Conservation (phyloP, 1,140 invertebrate species). For the Drosophila tristis region DNA sequence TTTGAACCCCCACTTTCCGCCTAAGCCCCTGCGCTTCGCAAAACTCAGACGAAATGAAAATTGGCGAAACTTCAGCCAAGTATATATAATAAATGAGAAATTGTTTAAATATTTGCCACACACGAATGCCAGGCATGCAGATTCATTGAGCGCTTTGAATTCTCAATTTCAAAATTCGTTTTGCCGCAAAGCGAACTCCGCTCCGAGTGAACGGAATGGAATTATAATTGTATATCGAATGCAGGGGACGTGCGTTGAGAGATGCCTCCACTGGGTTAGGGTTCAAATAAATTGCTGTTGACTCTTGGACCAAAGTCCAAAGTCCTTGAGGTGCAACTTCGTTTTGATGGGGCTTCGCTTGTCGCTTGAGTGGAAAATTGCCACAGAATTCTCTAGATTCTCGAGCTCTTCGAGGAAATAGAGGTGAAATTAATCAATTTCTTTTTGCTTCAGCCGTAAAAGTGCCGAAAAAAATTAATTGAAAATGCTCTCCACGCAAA, state of each 20-base stretch:
- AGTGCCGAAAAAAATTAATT: constrained; percentile 40
- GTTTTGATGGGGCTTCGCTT: constrained; percentile 46
- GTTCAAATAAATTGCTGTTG: constrained; percentile 78
- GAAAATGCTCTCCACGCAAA: constrained; percentile 1
- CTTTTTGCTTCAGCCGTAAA: constrained; percentile 6
- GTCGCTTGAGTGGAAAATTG: constrained; percentile 78
- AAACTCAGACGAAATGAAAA: constrained; percentile 25
- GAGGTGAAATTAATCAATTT: constrained; percentile 41
- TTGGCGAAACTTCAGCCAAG: constrained; percentile 34
- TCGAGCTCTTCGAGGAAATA: constrained; percentile 14
- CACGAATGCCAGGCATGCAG: constrained; percentile 47
- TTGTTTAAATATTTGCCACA: constrained; percentile 58
- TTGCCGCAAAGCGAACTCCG: constrained; percentile 17
- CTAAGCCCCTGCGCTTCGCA: neutral
- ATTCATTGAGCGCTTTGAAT: constrained; percentile 42
- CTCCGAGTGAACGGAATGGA: constrained; percentile 27
- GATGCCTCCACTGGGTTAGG: constrained; percentile 47
- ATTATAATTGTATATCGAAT: constrained; percentile 61
- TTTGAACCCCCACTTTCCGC: neutral
- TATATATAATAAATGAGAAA: constrained; percentile 38
- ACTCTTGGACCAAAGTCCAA: constrained; percentile 4
- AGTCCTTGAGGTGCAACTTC: constrained; percentile 1
- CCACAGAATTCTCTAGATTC: neutral
- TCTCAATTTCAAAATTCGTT: constrained; percentile 51
- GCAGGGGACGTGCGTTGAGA: constrained; percentile 53